Percentiles rank a stretch among this genome's conserved stretches.
These are phyloP conservation scores for Eristalis pertinax DNA, from an alignment of 2,888 invertebrate species.

Conservation along the genomic window DNA sequence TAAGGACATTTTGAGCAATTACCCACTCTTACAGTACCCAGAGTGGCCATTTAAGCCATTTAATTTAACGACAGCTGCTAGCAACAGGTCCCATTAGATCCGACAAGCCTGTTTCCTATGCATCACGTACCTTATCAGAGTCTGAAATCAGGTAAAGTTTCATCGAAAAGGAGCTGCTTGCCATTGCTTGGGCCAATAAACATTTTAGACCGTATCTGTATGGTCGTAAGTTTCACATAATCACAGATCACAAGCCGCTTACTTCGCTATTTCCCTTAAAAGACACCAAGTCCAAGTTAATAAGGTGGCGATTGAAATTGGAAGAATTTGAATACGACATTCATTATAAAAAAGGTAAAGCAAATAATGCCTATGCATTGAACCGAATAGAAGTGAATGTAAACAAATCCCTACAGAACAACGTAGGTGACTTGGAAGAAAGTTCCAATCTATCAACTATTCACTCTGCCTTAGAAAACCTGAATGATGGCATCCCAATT, in stretches of 20 bases:
- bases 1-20: neutral
- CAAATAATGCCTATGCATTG: too few species aligned
- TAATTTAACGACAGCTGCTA: conserved; percentile 26
- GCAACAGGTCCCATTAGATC: conserved; percentile 35
- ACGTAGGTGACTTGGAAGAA: neutral
- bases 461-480: conserved; percentile 31
- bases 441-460: neutral
- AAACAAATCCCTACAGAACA: conserved; percentile 8
- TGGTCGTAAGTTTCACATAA: conserved; percentile 23
- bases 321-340: conserved; percentile 70
- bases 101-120: conserved; percentile 45
- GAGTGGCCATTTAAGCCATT: conserved; percentile 9
- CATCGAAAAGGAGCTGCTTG: conserved; percentile 42
- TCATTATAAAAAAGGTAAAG: conserved; percentile 70
- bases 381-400: too few species aligned
- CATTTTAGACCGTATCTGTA: conserved; percentile 34
- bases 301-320: conserved; percentile 62
- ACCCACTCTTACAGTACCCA: conserved; percentile 23
- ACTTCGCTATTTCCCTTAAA: conserved; percentile 23
- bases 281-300: conserved; percentile 11
- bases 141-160: conserved; percentile 40
- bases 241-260: conserved; percentile 43
- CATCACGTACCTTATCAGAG: conserved; percentile 33
- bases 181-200: conserved; percentile 45
- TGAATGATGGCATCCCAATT: conserved; percentile 17